phyloP scores from a whole-genome alignment of 2,113 vertebrate genomes.

The Periophthalmodon schlosseri region DNA sequence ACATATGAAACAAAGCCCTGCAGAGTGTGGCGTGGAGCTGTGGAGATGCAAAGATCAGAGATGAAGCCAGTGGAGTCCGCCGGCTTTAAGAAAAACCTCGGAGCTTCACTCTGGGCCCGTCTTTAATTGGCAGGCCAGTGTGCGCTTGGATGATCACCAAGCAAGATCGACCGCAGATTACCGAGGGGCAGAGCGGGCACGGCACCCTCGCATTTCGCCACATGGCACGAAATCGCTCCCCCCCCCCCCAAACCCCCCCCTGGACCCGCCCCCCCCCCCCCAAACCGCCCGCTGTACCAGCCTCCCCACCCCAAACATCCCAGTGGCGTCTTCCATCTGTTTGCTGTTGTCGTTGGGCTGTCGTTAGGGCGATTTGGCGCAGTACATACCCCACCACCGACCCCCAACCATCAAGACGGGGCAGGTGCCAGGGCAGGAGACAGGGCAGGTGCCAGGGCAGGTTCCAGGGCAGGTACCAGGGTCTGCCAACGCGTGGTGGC shows the following conservation, averaged over 20 bases:
- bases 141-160: constrained; percentile 71
- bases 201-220: constrained; percentile 67
- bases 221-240: constrained; percentile 65
- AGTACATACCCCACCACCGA: background rate
- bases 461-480: no score
- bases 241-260: constrained; percentile 26
- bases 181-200: constrained; percentile 66
- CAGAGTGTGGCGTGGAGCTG: constrained; percentile 41
- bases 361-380: constrained; percentile 63
- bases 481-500: constrained; percentile 28
- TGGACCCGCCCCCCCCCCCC: constrained; percentile 49
- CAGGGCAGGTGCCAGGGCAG: background rate
- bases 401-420: constrained; percentile 53
- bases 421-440: constrained; percentile 50
- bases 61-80: constrained; percentile 36
- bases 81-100: constrained; percentile 58
- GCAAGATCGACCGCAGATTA: constrained; percentile 57
- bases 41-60: constrained; percentile 27
- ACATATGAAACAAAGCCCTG: constrained; percentile 54
- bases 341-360: constrained; percentile 57
- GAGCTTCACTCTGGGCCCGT: constrained; percentile 64
- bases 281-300: constrained; percentile 37
- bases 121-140: constrained; percentile 75
- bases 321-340: constrained; percentile 74
- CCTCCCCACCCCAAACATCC: constrained; percentile 60